Conservation (phyloP, 2,113 vertebrate genomes). For the Pampusana beccarii region DNA sequence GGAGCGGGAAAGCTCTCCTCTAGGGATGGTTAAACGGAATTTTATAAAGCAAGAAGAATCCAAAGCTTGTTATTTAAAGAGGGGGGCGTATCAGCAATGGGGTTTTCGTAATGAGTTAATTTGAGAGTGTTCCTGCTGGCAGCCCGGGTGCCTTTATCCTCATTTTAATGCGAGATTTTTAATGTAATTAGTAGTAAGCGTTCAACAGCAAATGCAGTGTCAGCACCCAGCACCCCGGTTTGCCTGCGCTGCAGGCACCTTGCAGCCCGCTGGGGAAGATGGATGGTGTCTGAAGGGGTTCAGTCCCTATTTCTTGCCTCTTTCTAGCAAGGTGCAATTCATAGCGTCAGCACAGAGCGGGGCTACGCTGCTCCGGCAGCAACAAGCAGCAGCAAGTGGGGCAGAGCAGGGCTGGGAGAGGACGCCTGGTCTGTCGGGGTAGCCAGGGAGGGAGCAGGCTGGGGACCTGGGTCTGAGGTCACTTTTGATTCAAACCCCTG, state of each 20-base stretch:
- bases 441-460: not conserved
- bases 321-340: not conserved
- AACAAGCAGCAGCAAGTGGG: not conserved
- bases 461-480: not conserved
- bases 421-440: not conserved
- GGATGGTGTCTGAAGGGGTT: not conserved
- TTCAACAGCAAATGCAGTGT: not conserved
- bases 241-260: not conserved
- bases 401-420: not conserved
- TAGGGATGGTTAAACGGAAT: slow-evolving; percentile 7
- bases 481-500: not conserved
- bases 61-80: not conserved
- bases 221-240: not conserved
- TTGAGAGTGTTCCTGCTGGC: not conserved
- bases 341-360: rapidly evolving
- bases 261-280: not conserved
- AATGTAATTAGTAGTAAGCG: not conserved
- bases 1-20: not conserved
- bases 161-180: not conserved
- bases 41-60: not conserved
- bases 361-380: not conserved
- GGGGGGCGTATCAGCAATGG: not conserved
- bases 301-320: rapidly evolving
- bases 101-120: not conserved
- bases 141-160: not conserved